phyloP scores from a whole-genome alignment of 2,113 vertebrate species.

The Fregata magnificens region DNA sequence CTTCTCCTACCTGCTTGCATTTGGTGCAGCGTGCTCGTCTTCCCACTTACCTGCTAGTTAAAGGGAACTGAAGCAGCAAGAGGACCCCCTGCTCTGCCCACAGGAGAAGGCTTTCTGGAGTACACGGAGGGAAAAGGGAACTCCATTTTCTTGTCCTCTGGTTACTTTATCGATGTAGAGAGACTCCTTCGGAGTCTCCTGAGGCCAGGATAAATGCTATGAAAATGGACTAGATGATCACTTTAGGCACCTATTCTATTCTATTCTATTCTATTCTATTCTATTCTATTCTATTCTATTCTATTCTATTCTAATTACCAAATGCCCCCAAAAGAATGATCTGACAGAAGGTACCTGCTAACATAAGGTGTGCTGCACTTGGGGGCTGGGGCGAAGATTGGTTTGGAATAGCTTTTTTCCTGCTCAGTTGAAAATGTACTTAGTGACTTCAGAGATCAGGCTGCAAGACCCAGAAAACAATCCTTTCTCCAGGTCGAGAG shows the following conservation, averaged over 20 bases:
- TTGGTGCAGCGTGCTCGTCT: fast-evolving
- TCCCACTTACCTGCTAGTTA: neutral
- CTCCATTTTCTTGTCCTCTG: neutral
- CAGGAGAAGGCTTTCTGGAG: neutral
- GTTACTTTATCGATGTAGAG: neutral
- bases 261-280: neutral
- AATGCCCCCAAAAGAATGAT: fast-evolving
- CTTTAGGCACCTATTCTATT: neutral
- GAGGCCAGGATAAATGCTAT: neutral
- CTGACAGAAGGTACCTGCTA: neutral
- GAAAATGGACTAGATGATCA: neutral
- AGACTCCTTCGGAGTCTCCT: neutral
- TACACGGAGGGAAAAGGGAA: neutral
- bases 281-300: neutral
- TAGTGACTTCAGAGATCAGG: neutral
- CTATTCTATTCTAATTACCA: neutral
- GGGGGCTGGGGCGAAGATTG: neutral
- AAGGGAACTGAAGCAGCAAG: neutral
- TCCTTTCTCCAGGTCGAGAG: neutral
- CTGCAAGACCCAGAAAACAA: neutral
- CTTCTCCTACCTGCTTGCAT: neutral
- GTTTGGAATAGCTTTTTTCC: neutral
- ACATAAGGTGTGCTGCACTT: neutral
- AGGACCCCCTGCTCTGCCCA: fast-evolving
- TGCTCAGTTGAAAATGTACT: neutral